Base-by-base conservation (phyloP, 2,888 invertebrate species). In the Ichneumoninae sp. region DNA sequence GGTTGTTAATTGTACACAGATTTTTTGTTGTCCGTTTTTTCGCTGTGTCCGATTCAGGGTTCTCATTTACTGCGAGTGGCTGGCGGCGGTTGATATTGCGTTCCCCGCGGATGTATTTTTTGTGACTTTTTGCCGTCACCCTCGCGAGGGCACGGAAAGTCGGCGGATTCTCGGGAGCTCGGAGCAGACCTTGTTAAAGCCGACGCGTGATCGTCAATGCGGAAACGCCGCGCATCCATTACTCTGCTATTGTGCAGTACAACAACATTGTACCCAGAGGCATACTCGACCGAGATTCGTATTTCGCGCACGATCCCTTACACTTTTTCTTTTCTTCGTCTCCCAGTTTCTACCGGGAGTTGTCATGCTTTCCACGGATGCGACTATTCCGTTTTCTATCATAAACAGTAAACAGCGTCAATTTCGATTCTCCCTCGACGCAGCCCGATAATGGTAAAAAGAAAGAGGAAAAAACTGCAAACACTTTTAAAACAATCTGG, bases 311-410 rank as follows among this genome's bases (percentile, higher is more conserved):
- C 69, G 78, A 60, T 70, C 69, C 47, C 50, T 60, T 70, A 13
- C 10, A 36, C n/a, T 19, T 57, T 57, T 57, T 54, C 54, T 57
- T 72, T 72, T 40, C n/a, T 74, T 40, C 30, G 30, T 44, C 13
- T 36, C 36, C 33, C 68, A 47, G 33, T 50, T 76, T 60, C 77
- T 62, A 6, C 16, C 36, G 26, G n/a, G 50, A 7, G 22, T 33
- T 70, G 78, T 57, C 70, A 78, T 62, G 70, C 62, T 78, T 70
- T 78, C 78, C 70, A 78, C 78, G 78, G 78, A 78, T 52, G 62
- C 50, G 78, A 78, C 33, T 70, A 57, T 70, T 22, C 70, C n/a
- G 57, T 70, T 70, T 70, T 52, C 50, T 16, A 62, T 78, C 68
- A 68, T 13, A 54, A 47, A 78, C 26, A 40, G 36, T 33, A 1